A percentile compares a stretch with the other conserved stretches of the same genome.
These are phyloP conservation scores for Panagrolaimus sp. DNA, from an alignment of 1,140 invertebrate genomes.

Conservation along the genomic window DNA sequence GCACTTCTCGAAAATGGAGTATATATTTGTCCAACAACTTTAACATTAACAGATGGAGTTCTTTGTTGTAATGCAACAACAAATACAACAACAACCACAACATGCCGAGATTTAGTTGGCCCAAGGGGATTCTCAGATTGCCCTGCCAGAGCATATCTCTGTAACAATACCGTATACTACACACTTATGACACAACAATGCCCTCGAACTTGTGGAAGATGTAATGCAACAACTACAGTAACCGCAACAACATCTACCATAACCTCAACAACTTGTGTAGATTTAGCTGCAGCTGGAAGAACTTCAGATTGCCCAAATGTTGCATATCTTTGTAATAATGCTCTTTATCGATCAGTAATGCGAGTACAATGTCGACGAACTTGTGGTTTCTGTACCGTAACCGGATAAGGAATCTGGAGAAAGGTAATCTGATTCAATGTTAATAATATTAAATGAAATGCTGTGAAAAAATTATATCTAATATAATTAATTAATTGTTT, in stretches of 20 bases:
- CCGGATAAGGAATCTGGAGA: too few species aligned
- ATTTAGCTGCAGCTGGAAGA: not conserved
- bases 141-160: slow-evolving; percentile 10
- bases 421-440: too few species aligned
- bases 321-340: slow-evolving; percentile 19
- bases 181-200: slow-evolving; percentile 24
- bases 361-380: slow-evolving; percentile 24
- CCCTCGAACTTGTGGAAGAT: slow-evolving; percentile 18
- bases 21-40: not conserved
- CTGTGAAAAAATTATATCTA: too few species aligned
- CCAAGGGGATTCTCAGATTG: slow-evolving; percentile 5
- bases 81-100: too few species aligned
- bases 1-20: not conserved
- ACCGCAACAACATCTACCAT: not conserved
- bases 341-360: slow-evolving; percentile 20
- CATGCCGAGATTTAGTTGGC: not conserved
- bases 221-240: not conserved
- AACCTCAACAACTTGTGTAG: slow-evolving; percentile 8
- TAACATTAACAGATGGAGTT: not conserved
- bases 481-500: too few species aligned
- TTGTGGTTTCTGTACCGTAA: slow-evolving; percentile 20
- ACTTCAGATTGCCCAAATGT: slow-evolving; percentile 18
- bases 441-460: too few species aligned
- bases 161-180: slow-evolving; percentile 26
- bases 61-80: too few species aligned